These are phyloP conservation scores for Chloroceryle aenea DNA, from an alignment of 2,113 vertebrate genomes.

Conservation along the genomic window DNA sequence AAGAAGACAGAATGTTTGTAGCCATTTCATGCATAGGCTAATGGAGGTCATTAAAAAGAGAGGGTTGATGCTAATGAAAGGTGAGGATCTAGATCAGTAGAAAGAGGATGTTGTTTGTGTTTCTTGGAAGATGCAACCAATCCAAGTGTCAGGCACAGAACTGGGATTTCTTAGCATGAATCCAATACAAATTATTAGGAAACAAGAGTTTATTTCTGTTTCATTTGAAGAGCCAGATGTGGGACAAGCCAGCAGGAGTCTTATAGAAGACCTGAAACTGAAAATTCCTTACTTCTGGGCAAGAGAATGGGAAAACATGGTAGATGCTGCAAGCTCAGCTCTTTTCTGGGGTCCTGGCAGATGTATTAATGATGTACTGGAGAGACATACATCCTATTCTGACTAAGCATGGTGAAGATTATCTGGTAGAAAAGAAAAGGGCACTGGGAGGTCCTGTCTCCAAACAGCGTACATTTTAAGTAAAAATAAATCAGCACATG, in stretches of 20 bases:
- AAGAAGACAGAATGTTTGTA: not conserved
- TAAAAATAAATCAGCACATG: not conserved
- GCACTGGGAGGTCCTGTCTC: not conserved
- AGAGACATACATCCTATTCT: not conserved
- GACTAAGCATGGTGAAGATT: not conserved
- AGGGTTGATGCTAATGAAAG: not conserved
- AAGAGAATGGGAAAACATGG: not conserved
- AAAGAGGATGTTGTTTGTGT: not conserved
- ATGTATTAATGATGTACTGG: not conserved
- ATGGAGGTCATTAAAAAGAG: not conserved
- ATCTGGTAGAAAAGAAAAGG: not conserved
- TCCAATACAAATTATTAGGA: not conserved
- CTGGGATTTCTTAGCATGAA: not conserved
- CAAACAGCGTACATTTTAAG: not conserved
- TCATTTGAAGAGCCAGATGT: not conserved
- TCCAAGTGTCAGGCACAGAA: not conserved
- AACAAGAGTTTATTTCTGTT: not conserved
- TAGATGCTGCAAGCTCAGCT: not conserved
- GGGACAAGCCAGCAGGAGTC: not conserved
- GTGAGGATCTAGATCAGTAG: not conserved
- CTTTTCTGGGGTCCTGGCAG: not conserved
- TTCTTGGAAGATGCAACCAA: not conserved
- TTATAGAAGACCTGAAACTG: not conserved
- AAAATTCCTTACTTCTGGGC: not conserved
- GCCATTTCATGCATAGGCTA: not conserved